Conservation (phyloP, 2,888 invertebrate genomes). For the Cistogaster globosa region DNA sequence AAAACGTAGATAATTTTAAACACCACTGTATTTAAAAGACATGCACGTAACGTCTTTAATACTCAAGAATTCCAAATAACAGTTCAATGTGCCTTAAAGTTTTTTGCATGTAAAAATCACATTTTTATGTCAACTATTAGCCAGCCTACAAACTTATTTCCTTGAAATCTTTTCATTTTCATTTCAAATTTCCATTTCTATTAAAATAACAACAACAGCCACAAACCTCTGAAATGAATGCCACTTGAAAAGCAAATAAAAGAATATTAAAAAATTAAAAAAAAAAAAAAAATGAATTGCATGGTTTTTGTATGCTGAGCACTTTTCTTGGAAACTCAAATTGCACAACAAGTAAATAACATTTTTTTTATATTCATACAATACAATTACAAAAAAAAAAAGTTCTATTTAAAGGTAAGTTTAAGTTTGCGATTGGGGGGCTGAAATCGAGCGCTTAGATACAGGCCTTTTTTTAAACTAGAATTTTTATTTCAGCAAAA, state of each 20-base stretch:
- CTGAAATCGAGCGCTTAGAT: too few species aligned
- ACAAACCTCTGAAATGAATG: slow-evolving; percentile 21
- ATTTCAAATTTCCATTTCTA: neutral
- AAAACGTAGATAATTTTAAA: too few species aligned
- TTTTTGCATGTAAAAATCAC: too few species aligned
- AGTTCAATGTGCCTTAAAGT: too few species aligned
- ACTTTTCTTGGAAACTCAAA: slow-evolving; percentile 25
- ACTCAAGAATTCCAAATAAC: too few species aligned
- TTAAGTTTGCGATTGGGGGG: too few species aligned
- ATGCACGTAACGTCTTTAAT: too few species aligned
- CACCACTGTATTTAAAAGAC: too few species aligned
- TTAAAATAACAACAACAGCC: neutral
- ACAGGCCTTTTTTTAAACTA: neutral
- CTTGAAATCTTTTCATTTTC: neutral
- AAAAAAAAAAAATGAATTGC: neutral
- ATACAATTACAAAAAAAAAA: too few species aligned
- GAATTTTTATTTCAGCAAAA: neutral
- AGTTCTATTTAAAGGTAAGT: too few species aligned
- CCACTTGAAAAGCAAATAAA: slow-evolving; percentile 3
- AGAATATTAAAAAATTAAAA: slow-evolving; percentile 5
- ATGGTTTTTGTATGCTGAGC: neutral
- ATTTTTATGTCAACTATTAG: too few species aligned
- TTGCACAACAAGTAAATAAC: slow-evolving; percentile 10
- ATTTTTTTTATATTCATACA: slow-evolving; percentile 4
- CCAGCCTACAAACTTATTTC: too few species aligned